Evolutionary conservation across 2,113 vertebrate species (phyloP), one percentile per base, ranked within the genome.

Genomic region (Polyodon spathula): DNA sequence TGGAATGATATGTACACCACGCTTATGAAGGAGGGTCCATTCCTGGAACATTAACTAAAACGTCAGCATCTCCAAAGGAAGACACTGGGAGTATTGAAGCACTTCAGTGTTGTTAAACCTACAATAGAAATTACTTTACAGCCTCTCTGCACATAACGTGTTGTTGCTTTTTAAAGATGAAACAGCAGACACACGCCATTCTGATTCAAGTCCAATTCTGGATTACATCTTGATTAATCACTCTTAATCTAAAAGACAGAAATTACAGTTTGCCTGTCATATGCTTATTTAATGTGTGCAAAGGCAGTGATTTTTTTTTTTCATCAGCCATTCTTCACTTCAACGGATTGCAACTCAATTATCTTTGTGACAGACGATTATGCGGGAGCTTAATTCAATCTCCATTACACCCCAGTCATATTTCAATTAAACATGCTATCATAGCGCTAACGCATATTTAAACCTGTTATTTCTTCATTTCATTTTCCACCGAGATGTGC

Each of bases 291-390:
- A 69, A 78, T 67, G 76, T 61, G 44, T 73, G 67, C 71, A 73
- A 27, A 71, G 63, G 68, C 68, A 40, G 48, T 82, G 78, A 83
- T 86, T 82, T 87, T 88, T 84, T 42, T 79, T 84, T 81, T 61
- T 71, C 79, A 79, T 67, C 58, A 68, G 76, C 81, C 76, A 83
- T 77, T 88, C 81, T 82, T 89, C 84, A 88, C 70, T 46, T 75
- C 71, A 65, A 66, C 78, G 84, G 87, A 90, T 84, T 84, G 86
- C 82, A 81, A 86, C 84, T 94, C 87, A 93, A 93, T 94, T 94
- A 94, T 90, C 84, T 88, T 76, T 70, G 76, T 87, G 89, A 91
- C 89, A 92, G 89, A 87, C 84, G 88, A 93, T 92, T 92, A 95
- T 92, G 86, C 79, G 72, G 76, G 73, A 83, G 83, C 85, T 92